These are phyloP conservation scores for Itoplectis maculator DNA, from an alignment of 2,888 invertebrate species.

Conservation along the genomic window DNA sequence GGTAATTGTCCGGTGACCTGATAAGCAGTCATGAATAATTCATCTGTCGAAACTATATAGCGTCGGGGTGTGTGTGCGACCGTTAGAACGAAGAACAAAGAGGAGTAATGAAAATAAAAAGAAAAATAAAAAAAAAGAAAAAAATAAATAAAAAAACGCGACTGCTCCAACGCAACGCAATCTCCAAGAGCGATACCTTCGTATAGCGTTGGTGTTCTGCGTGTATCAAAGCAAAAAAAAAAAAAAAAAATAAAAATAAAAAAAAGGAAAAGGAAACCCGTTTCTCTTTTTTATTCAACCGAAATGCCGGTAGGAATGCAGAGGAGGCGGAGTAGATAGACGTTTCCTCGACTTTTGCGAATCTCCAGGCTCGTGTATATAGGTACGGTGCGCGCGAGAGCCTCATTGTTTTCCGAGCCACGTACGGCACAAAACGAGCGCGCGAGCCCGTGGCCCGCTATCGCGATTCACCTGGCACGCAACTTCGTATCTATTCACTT, in stretches of 20 bases:
- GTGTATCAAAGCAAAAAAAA: background rate
- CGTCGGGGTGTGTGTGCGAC: background rate
- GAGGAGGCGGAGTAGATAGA: conserved; percentile 20
- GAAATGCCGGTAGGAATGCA: conserved; percentile 24
- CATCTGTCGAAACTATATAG: conserved; percentile 33
- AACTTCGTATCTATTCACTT: conserved; percentile 71
- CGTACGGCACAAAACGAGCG: conserved; percentile 56
- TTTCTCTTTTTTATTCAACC: conserved; percentile 22
- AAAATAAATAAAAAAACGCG: background rate
- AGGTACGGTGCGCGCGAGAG: conserved; percentile 43
- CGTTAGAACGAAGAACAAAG: conserved; percentile 23
- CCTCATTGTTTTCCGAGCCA: conserved; percentile 69
- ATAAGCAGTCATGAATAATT: conserved; percentile 59
- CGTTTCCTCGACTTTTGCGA: conserved; percentile 59
- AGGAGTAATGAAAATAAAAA: conserved; percentile 1
- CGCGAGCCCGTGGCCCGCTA: conserved; percentile 48
- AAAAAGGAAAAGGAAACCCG: conserved; percentile 2
- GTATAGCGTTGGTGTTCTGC: conserved; percentile 31
- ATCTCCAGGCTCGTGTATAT: conserved; percentile 45
- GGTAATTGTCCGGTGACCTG: conserved; percentile 40
- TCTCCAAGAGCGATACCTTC: conserved; percentile 23
- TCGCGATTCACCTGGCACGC: conserved; percentile 69
- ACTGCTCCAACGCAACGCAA: background rate
- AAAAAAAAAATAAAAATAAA: background rate
- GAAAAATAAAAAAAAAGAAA: no score